Evolutionary conservation across 2,113 vertebrate species (phyloP).

Genomic region (Rynchops niger): DNA sequence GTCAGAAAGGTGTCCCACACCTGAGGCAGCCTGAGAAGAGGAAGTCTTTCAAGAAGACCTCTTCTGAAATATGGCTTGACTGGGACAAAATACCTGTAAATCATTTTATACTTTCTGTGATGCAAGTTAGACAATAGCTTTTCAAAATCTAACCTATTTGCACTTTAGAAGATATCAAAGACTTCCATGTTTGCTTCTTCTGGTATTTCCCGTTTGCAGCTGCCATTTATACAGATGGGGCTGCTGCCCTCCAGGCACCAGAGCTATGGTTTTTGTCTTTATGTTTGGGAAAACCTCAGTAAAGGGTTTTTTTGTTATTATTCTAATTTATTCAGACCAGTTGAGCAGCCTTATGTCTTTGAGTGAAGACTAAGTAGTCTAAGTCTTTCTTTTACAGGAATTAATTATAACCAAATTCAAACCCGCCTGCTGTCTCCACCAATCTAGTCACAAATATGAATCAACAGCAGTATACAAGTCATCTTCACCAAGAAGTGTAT

Average conservation of each 20-base stretch:
- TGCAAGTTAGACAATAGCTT: background rate
- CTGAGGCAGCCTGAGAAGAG: background rate
- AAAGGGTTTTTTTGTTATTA: background rate
- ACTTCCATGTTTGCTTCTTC: background rate
- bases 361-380: background rate
- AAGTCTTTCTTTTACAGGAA: background rate
- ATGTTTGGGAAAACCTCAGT: background rate
- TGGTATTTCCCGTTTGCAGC: background rate
- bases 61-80: background rate
- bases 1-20: background rate
- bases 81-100: background rate
- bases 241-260: background rate
- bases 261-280: background rate
- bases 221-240: background rate
- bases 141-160: background rate
- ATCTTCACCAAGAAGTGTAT: background rate
- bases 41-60: background rate
- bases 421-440: background rate
- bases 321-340: background rate
- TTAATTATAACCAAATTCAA: background rate
- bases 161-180: background rate
- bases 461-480: background rate
- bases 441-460: background rate
- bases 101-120: background rate
- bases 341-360: background rate